A percentile compares a stretch with the other conserved stretches of the same genome.
These are phyloP conservation scores for Burhinus oedicnemus DNA, from an alignment of 2,113 vertebrate genomes.

Conservation along the genomic window DNA sequence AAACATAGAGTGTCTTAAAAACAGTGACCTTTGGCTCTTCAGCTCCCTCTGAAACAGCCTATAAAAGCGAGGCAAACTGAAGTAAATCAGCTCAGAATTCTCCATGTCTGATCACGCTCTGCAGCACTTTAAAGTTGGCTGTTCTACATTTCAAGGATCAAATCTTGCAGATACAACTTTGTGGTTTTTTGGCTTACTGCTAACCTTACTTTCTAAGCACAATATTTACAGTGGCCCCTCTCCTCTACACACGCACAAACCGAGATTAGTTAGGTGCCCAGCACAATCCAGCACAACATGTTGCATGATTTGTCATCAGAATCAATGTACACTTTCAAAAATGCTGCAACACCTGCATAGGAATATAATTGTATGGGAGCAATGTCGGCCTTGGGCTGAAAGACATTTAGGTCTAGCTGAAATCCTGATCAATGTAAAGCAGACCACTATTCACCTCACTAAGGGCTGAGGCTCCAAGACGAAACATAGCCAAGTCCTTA, in stretches of 20 bases:
- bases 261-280: not conserved
- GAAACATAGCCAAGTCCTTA: not conserved
- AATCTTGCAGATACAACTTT: not conserved
- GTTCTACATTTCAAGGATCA: not conserved
- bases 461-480: not conserved
- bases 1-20: slow-evolving; percentile 6
- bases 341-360: not conserved
- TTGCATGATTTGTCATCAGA: not conserved
- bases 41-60: slow-evolving; percentile 1
- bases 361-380: not conserved
- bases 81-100: not conserved
- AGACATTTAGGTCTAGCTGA: not conserved
- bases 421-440: not conserved
- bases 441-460: not conserved
- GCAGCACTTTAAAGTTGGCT: not conserved
- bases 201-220: not conserved
- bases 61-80: not conserved
- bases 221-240: not conserved
- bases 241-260: not conserved
- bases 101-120: not conserved
- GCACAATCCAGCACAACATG: not conserved
- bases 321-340: not conserved
- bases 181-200: not conserved
- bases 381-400: not conserved
- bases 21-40: slow-evolving; percentile 24